Evolutionary conservation across 2,113 vertebrate genomes (phyloP), one percentile per base, ranked within the genome.

Genomic region (Oreocharis arfaki): DNA sequence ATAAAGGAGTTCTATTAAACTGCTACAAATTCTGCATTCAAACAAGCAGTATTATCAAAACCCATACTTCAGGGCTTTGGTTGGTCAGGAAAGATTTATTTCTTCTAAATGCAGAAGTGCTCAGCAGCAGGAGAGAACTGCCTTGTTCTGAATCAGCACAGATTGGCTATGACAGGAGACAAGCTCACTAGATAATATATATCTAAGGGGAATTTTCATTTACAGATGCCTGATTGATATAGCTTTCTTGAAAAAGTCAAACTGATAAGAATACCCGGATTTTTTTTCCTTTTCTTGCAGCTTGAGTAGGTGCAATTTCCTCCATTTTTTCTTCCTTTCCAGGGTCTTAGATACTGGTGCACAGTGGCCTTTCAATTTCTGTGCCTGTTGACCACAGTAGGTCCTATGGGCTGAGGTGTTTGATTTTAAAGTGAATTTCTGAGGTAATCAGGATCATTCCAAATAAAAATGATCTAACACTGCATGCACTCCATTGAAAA

Each of bases 1-100:
- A 77, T 53, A 70, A 83, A 88, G 32, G 27, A 65, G 10, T 77
- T 86, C 20, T 84, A 59, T 47, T 74, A 81, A 89, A 60, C 82
- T 92, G 60, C 68, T 84, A 63, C 42, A 84, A 70, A 89, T 90
- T 64, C 77, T 87, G 27, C 42, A 50, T 81, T 87, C 84, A 94
- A 64, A 75, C 47, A 87, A 70, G 39, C 35, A 84, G 33, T 42
- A 89, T 84, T 81, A 94, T 81, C 60, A 84, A 93, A 95, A 21
- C 39, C 26, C 33, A 47, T 53, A 89, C 30, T 95, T 91, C 73
- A 84, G 39, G 47, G 35, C 73, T 93, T 92, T 9, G 1, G 17
- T 24, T 95, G 80, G 52, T 81, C 50, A 81, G 64, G 21, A 84
- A 84, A 91, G 64, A 93, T 75, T 87, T 93, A 75, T 92, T 90